Base-by-base conservation (phyloP, 2,797 vertebrate species). In the Cirrhinus mrigala region DNA sequence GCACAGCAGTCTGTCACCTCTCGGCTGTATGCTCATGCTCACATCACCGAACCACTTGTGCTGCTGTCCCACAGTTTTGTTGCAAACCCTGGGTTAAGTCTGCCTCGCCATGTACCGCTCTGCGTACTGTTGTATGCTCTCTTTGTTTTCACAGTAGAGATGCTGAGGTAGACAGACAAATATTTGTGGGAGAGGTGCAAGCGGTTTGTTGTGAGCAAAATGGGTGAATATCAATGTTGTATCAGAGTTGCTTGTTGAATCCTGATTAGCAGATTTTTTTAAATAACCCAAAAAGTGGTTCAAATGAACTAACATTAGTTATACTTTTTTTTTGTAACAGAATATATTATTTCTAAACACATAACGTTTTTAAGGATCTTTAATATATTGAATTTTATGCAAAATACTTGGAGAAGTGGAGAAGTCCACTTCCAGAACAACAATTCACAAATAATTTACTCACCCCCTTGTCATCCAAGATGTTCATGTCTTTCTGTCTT, bases 1-100 rank as follows among this genome's bases (percentile, higher is more conserved):
- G 37, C 81, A 89, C 87, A 83, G 85, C 1, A 60, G 87, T 79
- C 86, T 93, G 91, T 93, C 93, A 92, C 46, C 88, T 79, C 75
- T 73, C 87, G 6, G 54, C 52, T 86, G 81, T 85, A 88, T 62
- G 89, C 87, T 89, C 88, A 90, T 88, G 87, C 89, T 90, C 84
- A 87, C 85, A 87, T 91, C 85, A 85, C 87, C 91, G 87, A 88
- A 83, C 88, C 84, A 86, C 56, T 81, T 85, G 88, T 81, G 56
- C 86, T 87, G 85, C 29, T 60, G 14, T 56, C 27, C 20, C 62
- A 33, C 68, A 46, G 44, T 64, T 70, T 40, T 18, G 33, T 52
- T 76, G 46, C 50, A 76, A 52, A 20, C 40, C 29, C 15, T 66
- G 46, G 70, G 58, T 76, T 64, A 83, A 27, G 66, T 69, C 33